Evolutionary conservation across 64 coral and sea anemone species (phyloP), one percentile per base, ranked within the genome.

Genomic region (Montipora capricornis): DNA sequence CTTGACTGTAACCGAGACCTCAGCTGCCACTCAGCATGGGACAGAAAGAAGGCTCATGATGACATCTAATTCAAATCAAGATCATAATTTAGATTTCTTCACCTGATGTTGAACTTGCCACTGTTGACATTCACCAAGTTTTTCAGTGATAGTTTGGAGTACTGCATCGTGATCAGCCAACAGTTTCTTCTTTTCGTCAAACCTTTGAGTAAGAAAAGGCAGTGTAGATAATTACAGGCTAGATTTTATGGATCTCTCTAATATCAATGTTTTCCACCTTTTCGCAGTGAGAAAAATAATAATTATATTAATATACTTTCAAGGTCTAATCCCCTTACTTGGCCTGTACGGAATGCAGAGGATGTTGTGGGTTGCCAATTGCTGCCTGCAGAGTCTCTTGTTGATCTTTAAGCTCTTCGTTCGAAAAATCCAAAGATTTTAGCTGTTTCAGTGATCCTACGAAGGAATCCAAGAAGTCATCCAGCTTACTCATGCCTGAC

Each of bases 51-150:
- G 53, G 11, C 53, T 57, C 53, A 57, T 4, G 11, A 57, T 8
- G 53, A 11, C 6, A 6, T 57, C 11, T 11, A 8, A 11, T 57
- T 57, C 37, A 37, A 37, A 57, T 11, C 53, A 57, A 57, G 53
- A 57, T 57, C 53, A 57, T 0, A 57, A 3, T 16, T 64, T 5
- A 81, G 1, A 2, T 68, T 8, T 47, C 14, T 73, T 74, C 55
- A 99, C 98, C 98, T 99, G 80, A 80, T 99, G 98, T 69, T 99
- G 94, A 22, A 73, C 75, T 57, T 99, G 95, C 98, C 98, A 99
- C 46, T 99, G 92, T 77, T 94, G 92, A 83, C 98, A 96, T 91
- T 99, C 98, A 24, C 67, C 69, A 46, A 99, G 86, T 75, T 96
- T 96, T 49, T 94, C 92, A 52, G 91, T 75, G 52, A 99, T 99